phyloP scores from a whole-genome alignment of 2,797 vertebrate species.

The Oryzias dopingdopingensis region DNA sequence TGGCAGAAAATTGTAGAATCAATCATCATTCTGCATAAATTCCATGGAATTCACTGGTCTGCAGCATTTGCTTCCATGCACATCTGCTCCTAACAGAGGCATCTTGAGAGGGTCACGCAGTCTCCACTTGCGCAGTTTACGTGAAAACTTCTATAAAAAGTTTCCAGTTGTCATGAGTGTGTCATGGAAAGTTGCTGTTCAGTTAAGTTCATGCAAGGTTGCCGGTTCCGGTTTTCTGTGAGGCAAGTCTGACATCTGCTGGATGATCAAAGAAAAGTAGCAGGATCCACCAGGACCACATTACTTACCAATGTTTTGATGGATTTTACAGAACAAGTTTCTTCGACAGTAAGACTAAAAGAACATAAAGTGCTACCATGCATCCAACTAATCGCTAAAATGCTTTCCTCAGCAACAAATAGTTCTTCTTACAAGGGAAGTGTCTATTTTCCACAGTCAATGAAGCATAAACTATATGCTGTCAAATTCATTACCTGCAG shows the following conservation, averaged over 20 bases:
- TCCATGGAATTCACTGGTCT: neutral
- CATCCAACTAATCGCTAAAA: too few relatives aligned
- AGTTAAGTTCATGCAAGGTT: neutral
- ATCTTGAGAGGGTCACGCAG: neutral
- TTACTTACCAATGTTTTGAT: neutral
- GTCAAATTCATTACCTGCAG: too few relatives aligned
- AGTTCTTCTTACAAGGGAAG: too few relatives aligned
- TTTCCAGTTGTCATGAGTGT: neutral
- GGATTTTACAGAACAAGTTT: neutral
- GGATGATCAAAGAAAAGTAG: conserved; percentile 18
- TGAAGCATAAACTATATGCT: too few relatives aligned
- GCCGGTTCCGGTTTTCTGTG: neutral
- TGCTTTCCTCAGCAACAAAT: too few relatives aligned
- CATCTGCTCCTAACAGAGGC: neutral
- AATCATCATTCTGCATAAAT: neutral
- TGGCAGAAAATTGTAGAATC: too few relatives aligned
- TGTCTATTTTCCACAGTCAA: too few relatives aligned
- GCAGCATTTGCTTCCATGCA: neutral
- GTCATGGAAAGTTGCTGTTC: conserved; percentile 3
- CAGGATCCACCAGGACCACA: neutral
- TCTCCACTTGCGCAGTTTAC: neutral
- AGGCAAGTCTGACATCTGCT: conserved; percentile 52
- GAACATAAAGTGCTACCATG: too few relatives aligned
- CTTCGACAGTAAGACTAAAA: neutral
- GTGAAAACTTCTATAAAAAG: neutral